Evolutionary conservation across 2,797 vertebrate species (phyloP).

Genomic region (Lithobates sylvaticus): DNA sequence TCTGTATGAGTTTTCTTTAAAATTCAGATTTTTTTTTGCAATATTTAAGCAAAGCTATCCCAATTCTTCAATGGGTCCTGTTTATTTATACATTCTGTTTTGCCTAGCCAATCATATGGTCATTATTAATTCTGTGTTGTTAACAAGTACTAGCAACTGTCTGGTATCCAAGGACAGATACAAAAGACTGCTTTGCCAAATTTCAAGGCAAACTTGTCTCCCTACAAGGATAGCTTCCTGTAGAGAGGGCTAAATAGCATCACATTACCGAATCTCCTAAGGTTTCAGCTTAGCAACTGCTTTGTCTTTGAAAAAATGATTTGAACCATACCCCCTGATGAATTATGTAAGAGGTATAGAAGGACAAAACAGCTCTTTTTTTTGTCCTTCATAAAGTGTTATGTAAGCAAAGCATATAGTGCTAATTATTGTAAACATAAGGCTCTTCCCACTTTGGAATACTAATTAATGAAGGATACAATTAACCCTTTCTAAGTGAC

Average conservation of each 20-base stretch:
- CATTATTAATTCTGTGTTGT: slow-evolving; percentile 66
- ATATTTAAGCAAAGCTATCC: no score
- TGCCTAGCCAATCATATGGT: slow-evolving; percentile 26
- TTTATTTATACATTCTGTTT: background rate
- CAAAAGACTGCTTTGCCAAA: slow-evolving; percentile 68
- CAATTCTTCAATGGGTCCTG: no score
- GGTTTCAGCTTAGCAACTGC: slow-evolving; percentile 95
- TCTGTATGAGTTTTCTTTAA: no score
- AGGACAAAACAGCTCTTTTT: slow-evolving; percentile 75
- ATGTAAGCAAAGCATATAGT: slow-evolving; percentile 76
- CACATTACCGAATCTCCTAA: slow-evolving; percentile 84
- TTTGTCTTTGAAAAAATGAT: slow-evolving; percentile 83
- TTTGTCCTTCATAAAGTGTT: slow-evolving; percentile 78
- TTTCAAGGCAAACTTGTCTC: slow-evolving; percentile 69
- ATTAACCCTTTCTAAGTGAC: background rate
- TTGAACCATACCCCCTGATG: slow-evolving; percentile 79
- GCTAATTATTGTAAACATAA: slow-evolving; percentile 77
- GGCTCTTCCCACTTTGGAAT: slow-evolving; percentile 63
- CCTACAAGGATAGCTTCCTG: slow-evolving; percentile 79
- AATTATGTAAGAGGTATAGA: slow-evolving; percentile 79
- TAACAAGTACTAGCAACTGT: slow-evolving; percentile 66
- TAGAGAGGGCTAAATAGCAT: slow-evolving; percentile 79
- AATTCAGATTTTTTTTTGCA: no score
- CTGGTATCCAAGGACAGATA: slow-evolving; percentile 70
- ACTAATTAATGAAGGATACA: background rate